Conservation (phyloP, 2,888 invertebrate species). For the Siphlonurus alternatus region DNA sequence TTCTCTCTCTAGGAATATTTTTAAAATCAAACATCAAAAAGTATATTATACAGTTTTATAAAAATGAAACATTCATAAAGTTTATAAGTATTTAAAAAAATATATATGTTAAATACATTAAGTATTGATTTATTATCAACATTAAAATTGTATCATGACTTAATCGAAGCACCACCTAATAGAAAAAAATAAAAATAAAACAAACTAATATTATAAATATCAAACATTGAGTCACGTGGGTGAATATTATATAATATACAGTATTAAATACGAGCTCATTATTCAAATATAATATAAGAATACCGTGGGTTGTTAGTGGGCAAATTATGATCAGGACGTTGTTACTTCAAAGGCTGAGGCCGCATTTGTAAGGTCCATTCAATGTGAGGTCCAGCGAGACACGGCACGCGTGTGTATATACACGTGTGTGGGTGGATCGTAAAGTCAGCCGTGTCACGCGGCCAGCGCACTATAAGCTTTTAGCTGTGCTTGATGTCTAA, state of each 20-base stretch:
- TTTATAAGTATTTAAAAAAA: too few relatives aligned
- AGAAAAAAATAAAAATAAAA: neutral
- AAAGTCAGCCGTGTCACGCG: too few relatives aligned
- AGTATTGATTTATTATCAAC: too few relatives aligned
- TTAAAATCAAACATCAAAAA: too few relatives aligned
- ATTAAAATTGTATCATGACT: neutral
- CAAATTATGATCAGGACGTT: neutral
- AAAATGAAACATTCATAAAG: too few relatives aligned
- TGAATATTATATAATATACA: neutral
- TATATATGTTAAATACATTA: too few relatives aligned
- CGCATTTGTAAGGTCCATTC: neutral
- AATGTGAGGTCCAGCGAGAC: too few relatives aligned
- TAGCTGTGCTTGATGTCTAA: neutral
- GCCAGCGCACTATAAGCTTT: neutral
- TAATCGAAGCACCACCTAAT: neutral
- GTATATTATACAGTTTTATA: too few relatives aligned
- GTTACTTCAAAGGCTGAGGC: neutral
- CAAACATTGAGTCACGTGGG: neutral
- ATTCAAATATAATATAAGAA: neutral
- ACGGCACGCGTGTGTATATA: too few relatives aligned
- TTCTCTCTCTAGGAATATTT: too few relatives aligned
- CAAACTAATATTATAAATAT: neutral
- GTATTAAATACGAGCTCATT: neutral
- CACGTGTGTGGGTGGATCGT: too few relatives aligned
- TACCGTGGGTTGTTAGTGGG: neutral